Evolutionary conservation across 92 coral and sea anemone species (phyloP).

Genomic region (Porites evermanni): DNA sequence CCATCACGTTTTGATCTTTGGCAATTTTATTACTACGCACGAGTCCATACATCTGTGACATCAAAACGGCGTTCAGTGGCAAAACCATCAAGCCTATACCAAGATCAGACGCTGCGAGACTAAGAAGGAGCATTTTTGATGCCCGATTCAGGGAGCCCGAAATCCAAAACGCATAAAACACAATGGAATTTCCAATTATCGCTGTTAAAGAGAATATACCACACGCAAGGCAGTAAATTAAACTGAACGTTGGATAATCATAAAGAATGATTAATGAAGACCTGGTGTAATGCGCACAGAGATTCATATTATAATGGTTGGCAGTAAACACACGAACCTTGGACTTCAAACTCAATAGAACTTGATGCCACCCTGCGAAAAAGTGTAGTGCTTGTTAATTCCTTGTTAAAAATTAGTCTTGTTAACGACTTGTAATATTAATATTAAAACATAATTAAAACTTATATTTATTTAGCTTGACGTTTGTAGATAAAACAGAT

Average conservation of each 20-base stretch:
- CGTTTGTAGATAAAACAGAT: no score
- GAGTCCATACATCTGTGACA: neutral
- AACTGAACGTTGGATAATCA: conserved; percentile 3
- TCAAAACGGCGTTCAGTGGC: conserved; percentile 3
- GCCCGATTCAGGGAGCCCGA: neutral
- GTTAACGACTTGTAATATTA: no score
- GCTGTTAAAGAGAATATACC: conserved; percentile 8
- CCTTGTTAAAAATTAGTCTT: no score
- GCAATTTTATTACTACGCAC: neutral
- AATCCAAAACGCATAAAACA: neutral
- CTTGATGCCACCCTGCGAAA: no score
- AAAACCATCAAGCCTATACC: conserved; percentile 9
- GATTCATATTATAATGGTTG: no score
- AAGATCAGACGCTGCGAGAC: conserved; percentile 15
- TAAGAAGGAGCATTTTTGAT: conserved; percentile 1
- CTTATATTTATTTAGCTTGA: no score
- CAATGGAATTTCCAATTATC: neutral
- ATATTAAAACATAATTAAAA: no score
- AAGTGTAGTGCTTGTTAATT: no score
- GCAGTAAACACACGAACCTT: no score
- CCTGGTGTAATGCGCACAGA: neutral
- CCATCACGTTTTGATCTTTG: neutral
- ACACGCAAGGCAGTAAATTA: neutral
- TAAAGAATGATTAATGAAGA: neutral
- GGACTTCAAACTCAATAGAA: no score